These are phyloP conservation scores for Prosapia bicincta DNA, from an alignment of 2,888 invertebrate species.

Conservation along the genomic window DNA sequence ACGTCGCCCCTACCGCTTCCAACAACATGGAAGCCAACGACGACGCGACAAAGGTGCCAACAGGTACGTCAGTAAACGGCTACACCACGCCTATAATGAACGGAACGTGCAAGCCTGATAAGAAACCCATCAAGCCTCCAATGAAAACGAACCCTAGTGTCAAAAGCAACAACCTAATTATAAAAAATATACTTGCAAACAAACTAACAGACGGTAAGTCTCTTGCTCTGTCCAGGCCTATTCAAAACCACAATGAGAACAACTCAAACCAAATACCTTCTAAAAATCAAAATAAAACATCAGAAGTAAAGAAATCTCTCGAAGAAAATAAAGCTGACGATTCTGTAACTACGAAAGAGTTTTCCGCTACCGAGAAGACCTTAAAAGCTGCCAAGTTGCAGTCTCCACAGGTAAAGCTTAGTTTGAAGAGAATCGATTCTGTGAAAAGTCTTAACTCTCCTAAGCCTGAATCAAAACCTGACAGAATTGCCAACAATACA, in stretches of 20 bases:
- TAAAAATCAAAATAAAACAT: background rate
- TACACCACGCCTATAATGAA: background rate
- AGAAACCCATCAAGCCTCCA: background rate
- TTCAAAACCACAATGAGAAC: background rate
- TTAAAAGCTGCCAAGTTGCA: background rate
- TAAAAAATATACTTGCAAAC: background rate
- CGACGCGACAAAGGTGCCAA: background rate
- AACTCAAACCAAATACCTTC: background rate
- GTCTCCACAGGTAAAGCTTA: background rate
- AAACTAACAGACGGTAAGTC: background rate
- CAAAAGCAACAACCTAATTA: background rate
- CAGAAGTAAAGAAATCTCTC: background rate
- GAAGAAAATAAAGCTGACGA: background rate
- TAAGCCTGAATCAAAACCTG: slow-evolving; percentile 4
- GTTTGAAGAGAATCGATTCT: background rate
- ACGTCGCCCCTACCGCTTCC: background rate
- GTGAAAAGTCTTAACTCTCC: background rate
- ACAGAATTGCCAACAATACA: background rate
- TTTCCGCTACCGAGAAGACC: background rate
- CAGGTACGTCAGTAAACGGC: background rate
- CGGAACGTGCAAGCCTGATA: background rate
- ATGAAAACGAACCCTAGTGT: background rate
- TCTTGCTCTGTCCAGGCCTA: background rate
- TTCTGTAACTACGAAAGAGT: background rate
- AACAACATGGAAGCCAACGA: background rate